phyloP scores from a whole-genome alignment of 1,140 invertebrate species.

The Drosophila bocqueti region DNA sequence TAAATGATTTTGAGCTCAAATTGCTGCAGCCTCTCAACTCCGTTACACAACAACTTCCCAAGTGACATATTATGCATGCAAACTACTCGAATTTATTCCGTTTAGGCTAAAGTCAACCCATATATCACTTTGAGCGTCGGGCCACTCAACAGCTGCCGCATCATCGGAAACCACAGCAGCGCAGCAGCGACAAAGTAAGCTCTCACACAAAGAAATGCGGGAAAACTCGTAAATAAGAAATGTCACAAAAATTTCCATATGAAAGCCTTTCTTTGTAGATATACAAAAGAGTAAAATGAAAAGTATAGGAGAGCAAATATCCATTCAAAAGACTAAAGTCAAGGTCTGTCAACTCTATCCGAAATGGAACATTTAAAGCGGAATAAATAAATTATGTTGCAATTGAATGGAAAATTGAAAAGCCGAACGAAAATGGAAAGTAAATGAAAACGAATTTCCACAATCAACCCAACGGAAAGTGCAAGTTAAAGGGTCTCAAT shows the following conservation, averaged over 20 bases:
- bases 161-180: slow-evolving; percentile 29
- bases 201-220: slow-evolving; percentile 54
- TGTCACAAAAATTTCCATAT: slow-evolving; percentile 49
- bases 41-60: slow-evolving; percentile 31
- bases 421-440: slow-evolving; percentile 33
- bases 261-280: slow-evolving; percentile 28
- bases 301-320: slow-evolving; percentile 3
- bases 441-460: slow-evolving; percentile 29
- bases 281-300: not conserved
- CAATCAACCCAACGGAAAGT: slow-evolving; percentile 24
- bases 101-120: slow-evolving; percentile 33
- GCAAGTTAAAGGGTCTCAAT: slow-evolving; percentile 23
- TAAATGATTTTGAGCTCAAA: slow-evolving; percentile 11
- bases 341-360: slow-evolving; percentile 44
- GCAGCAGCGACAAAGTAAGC: slow-evolving; percentile 38
- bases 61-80: slow-evolving; percentile 49
- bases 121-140: slow-evolving; percentile 47
- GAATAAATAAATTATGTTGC: slow-evolving; percentile 41
- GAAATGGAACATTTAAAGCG: slow-evolving; percentile 37
- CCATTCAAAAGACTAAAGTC: slow-evolving; percentile 31
- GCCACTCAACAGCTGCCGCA: slow-evolving; percentile 46
- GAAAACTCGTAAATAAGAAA: slow-evolving; percentile 50
- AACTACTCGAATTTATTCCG: slow-evolving; percentile 33
- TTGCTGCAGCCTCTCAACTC: slow-evolving; percentile 7
- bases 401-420: slow-evolving; percentile 29